phyloP scores from a whole-genome alignment of 2,888 invertebrate species.

The Hybos culiciformis region DNA sequence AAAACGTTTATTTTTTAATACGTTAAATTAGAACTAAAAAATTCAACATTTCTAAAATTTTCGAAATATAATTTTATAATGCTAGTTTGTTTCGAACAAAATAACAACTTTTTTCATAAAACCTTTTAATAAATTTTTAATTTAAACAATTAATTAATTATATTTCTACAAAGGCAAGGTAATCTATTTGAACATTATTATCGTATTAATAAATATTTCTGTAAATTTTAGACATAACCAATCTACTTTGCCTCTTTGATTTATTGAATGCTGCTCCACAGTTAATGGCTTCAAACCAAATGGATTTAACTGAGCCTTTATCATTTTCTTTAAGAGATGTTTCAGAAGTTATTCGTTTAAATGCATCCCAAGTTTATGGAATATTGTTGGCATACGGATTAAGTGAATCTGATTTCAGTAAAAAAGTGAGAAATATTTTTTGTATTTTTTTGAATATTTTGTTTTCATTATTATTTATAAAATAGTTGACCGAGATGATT shows the following conservation, averaged over 20 bases:
- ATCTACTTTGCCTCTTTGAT: conserved; percentile 64
- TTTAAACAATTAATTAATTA: background rate
- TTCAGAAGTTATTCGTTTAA: conserved; percentile 62
- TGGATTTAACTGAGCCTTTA: conserved; percentile 33
- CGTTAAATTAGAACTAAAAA: background rate
- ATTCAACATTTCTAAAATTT: too few species aligned
- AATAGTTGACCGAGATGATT: conserved; percentile 24
- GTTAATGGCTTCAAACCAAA: conserved; percentile 48
- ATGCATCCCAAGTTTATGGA: conserved; percentile 61
- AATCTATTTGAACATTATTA: background rate
- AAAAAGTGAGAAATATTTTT: conserved; percentile 35
- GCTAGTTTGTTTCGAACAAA: too few species aligned
- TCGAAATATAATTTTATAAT: too few species aligned
- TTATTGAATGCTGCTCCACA: conserved; percentile 70
- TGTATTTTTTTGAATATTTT: conserved; percentile 14
- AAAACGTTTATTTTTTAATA: conserved; percentile 1
- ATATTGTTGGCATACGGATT: conserved; percentile 49
- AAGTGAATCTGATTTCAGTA: conserved; percentile 38
- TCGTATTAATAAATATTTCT: background rate
- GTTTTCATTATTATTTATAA: conserved; percentile 29
- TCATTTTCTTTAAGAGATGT: conserved; percentile 46
- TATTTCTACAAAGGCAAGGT: background rate
- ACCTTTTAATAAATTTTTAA: background rate
- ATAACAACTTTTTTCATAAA: too few species aligned
- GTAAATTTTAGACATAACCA: conserved; percentile 24